These are phyloP conservation scores for Palythoa caribaeorum DNA, from an alignment of 92 coral and sea anemone species.

Conservation along the genomic window DNA sequence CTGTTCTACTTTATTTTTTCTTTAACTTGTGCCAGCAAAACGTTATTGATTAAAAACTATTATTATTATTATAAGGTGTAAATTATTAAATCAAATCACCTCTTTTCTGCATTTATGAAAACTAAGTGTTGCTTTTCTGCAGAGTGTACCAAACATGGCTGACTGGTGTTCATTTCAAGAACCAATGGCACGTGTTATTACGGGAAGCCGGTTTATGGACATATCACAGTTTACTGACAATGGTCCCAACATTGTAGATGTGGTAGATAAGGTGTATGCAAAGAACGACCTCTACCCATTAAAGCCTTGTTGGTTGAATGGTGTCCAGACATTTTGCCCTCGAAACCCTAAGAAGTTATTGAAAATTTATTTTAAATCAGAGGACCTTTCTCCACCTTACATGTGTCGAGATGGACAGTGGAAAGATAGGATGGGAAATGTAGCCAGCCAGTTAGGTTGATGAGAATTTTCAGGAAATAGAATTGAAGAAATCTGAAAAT, in stretches of 20 bases:
- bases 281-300: conserved; percentile 77
- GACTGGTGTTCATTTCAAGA: conserved; percentile 46
- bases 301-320: conserved; percentile 75
- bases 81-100: neutral
- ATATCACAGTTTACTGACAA: conserved; percentile 9
- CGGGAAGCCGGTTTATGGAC: conserved; percentile 37
- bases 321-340: conserved; percentile 72
- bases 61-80: neutral
- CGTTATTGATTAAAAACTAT: too few relatives aligned
- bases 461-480: neutral
- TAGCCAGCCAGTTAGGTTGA: neutral
- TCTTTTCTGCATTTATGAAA: neutral
- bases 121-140: neutral
- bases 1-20: too few relatives aligned
- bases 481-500: neutral
- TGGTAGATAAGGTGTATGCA: conserved; percentile 29
- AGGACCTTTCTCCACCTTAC: conserved; percentile 53
- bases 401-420: conserved; percentile 71
- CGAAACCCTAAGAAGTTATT: conserved; percentile 62
- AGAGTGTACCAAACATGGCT: conserved; percentile 21
- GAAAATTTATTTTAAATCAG: conserved; percentile 55
- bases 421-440: conserved; percentile 54
- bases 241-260: conserved; percentile 7
- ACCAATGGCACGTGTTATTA: conserved; percentile 39
- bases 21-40: too few relatives aligned